Percentiles rank a stretch among this genome's conserved stretches.
These are phyloP conservation scores for Hipparchia sbordonii DNA, from an alignment of 2,888 invertebrate species.

Conservation along the genomic window DNA sequence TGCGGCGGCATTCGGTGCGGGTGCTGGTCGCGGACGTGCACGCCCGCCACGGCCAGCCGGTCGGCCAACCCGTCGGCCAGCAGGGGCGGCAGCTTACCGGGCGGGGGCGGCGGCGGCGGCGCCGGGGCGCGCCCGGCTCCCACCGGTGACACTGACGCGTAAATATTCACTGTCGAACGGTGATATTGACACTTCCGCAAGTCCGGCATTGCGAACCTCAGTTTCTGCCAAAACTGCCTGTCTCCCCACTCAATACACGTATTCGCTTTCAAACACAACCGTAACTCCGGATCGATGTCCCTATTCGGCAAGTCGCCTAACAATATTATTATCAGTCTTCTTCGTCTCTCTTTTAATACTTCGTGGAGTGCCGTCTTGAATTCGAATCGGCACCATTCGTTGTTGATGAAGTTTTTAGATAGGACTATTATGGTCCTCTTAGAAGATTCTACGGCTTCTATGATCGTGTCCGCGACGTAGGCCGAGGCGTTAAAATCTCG, in stretches of 20 bases:
- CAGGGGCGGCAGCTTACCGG: slow-evolving; percentile 85
- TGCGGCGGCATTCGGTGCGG: slow-evolving; percentile 84
- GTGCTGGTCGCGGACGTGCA: slow-evolving; percentile 71
- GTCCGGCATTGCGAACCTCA: slow-evolving; percentile 95
- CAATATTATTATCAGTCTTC: slow-evolving; percentile 94
- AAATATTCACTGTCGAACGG: slow-evolving; percentile 87
- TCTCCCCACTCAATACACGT: slow-evolving; percentile 97
- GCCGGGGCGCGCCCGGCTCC: slow-evolving; percentile 82
- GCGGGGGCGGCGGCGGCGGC: slow-evolving; percentile 84
- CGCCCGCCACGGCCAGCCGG: slow-evolving; percentile 57
- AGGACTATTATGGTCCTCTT: slow-evolving; percentile 94
- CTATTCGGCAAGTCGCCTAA: slow-evolving; percentile 94
- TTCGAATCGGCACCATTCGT: slow-evolving; percentile 97
- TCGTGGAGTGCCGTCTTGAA: slow-evolving; percentile 96
- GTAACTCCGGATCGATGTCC: slow-evolving; percentile 94
- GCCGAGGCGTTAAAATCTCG: slow-evolving; percentile 94
- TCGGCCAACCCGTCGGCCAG: slow-evolving; percentile 73
- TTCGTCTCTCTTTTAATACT: slow-evolving; percentile 92
- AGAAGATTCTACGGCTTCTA: slow-evolving; percentile 95
- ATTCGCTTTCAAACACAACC: slow-evolving; percentile 94
- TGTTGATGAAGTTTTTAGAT: slow-evolving; percentile 96
- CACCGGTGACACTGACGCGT: slow-evolving; percentile 85
- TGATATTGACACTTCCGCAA: slow-evolving; percentile 86
- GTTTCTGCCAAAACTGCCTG: slow-evolving; percentile 98
- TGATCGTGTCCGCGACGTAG: slow-evolving; percentile 95